These are phyloP conservation scores for Leucophenga montana DNA, from an alignment of 2,888 invertebrate genomes.

Conservation along the genomic window DNA sequence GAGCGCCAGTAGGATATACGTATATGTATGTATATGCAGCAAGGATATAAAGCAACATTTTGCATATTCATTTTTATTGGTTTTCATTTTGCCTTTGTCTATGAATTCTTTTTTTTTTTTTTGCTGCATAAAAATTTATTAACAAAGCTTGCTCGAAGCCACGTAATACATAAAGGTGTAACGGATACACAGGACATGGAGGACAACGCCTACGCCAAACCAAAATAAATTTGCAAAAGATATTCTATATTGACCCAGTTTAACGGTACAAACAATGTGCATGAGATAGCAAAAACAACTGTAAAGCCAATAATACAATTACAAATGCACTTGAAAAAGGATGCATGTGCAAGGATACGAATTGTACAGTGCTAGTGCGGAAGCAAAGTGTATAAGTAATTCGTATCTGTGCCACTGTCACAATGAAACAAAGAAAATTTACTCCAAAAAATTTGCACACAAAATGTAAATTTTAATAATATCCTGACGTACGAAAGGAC, in stretches of 20 bases:
- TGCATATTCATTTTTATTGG: slow-evolving; percentile 53
- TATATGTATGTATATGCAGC: neutral
- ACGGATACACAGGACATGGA: slow-evolving; percentile 38
- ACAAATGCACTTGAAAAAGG: neutral
- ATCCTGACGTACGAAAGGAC: slow-evolving; percentile 11
- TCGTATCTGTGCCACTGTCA: neutral
- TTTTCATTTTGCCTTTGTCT: slow-evolving; percentile 39
- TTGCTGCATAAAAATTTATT: slow-evolving; percentile 54
- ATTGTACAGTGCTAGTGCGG: too few relatives aligned
- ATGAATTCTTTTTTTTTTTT: slow-evolving; percentile 23
- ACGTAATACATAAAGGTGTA: slow-evolving; percentile 40
- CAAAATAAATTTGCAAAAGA: neutral
- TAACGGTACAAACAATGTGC: neutral
- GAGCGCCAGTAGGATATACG: slow-evolving; percentile 4
- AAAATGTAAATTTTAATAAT: slow-evolving; percentile 19
- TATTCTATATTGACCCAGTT: slow-evolving; percentile 12
- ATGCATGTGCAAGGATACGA: neutral
- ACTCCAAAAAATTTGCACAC: slow-evolving; percentile 2
- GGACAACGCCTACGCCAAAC: slow-evolving; percentile 34
- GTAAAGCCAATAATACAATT: neutral
- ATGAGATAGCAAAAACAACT: neutral
- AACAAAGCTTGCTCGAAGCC: slow-evolving; percentile 54
- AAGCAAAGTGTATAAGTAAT: neutral
- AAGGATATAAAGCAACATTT: slow-evolving; percentile 39
- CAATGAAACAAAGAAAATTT: slow-evolving; percentile 8